Percentiles rank a stretch among this genome's conserved stretches.
These are phyloP conservation scores for Leucoraja ocellata DNA, from an alignment of 2,797 vertebrate genomes.

Conservation along the genomic window DNA sequence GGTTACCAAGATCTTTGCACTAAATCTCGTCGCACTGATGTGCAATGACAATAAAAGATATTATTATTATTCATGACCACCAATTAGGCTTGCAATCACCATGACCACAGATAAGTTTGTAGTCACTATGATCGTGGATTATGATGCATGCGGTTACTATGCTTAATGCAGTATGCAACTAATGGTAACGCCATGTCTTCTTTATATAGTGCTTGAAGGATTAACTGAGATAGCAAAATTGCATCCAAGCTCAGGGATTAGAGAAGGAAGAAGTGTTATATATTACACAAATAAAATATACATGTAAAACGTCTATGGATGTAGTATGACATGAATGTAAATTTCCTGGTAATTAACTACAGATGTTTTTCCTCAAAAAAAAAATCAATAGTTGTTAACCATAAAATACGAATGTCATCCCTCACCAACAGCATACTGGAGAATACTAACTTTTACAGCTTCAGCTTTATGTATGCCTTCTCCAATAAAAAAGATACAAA, in stretches of 20 bases:
- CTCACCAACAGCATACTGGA: not conserved
- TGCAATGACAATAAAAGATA: no score
- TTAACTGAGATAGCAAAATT: not conserved
- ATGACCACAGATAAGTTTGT: not conserved
- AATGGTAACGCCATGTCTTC: not conserved
- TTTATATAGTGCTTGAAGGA: not conserved
- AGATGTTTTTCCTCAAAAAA: not conserved
- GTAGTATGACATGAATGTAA: not conserved
- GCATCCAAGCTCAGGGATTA: not conserved
- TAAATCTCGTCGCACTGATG: no score
- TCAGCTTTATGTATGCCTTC: not conserved
- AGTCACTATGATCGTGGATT: not conserved
- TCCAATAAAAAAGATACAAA: not conserved
- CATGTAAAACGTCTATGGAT: no score
- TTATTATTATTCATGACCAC: not conserved
- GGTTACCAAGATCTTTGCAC: not conserved
- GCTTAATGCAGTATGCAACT: not conserved
- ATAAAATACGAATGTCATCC: not conserved
- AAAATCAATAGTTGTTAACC: not conserved
- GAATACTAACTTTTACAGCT: slow-evolving; percentile 19
- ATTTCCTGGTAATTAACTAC: not conserved
- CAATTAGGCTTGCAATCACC: not conserved
- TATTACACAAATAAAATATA: not conserved
- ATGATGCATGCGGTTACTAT: not conserved
- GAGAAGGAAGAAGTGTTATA: not conserved